Evolutionary conservation across 2,888 invertebrate genomes (phyloP), one percentile per base, ranked within the genome.

Genomic region (Petrophora chlorosata): DNA sequence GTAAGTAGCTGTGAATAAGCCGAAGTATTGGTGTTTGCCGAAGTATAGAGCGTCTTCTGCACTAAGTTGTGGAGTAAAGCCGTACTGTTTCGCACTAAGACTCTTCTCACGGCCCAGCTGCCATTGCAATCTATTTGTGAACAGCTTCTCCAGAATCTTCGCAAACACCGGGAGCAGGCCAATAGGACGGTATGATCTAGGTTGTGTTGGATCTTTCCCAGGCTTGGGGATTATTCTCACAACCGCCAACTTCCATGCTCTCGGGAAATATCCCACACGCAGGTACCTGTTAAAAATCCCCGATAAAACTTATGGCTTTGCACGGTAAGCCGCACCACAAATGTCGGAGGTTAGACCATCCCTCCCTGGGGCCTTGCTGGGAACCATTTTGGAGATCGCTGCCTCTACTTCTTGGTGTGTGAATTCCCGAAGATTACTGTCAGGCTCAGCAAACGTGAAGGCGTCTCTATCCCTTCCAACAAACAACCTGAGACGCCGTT

Each of bases 121-220:
- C 30, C 30, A 30, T 3, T 16, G 10, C 3, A 30, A 5, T 1
- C 30, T 3, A 4, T 3, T 15, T 7, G 13, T 13, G 15, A 30
- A 1, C n/a, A 7, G 3, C 16, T 30, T 30, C 14, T 30, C 30
- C 16, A 30, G 9, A 3, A 26, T 45, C 17, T 49, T 51, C 3
- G n/a, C 30, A 2, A 30, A 5, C n/a, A 30, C 16, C 2, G 30
- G 9, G 1, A 30, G 30, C 2, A 30, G 16, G 3, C 30, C 30
- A n/a, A 30, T 30, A 2, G 30, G 30, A 10, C 30, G 8, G 10
- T 30, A 30, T 1, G 30, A 15, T 15, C 10, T 15, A 1, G 30
- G 15, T 2, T 16, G 2, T 7, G 16, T n/a, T 5, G 3, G 10
- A n/a, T 30, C 30, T n/a, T 30, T 30, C 3, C 8, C 15, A 0